Conservation (phyloP, 2,888 invertebrate genomes). For the Andrena marginata region DNA sequence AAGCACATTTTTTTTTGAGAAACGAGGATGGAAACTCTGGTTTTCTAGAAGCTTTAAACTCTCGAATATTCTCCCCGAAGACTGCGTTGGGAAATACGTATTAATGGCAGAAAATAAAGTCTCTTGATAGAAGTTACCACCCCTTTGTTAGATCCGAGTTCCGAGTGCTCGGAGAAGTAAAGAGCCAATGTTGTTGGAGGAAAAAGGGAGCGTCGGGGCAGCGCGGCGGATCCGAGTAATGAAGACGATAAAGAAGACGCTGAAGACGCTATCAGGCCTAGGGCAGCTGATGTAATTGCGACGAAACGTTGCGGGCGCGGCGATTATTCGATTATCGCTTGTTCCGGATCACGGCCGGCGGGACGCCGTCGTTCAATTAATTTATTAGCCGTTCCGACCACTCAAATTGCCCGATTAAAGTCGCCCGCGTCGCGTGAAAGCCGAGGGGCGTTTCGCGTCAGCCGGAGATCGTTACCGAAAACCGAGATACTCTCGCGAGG, state of each 20-base stretch:
- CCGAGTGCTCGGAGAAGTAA: no score
- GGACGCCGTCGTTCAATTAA: conserved; percentile 60
- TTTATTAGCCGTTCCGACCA: conserved; percentile 59
- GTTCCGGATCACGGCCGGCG: conserved; percentile 55
- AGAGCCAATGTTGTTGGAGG: no score
- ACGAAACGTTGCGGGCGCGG: conserved; percentile 61
- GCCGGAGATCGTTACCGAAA: neutral
- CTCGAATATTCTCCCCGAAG: no score
- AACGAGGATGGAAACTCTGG: neutral
- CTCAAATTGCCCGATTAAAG: conserved; percentile 67
- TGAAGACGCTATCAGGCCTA: conserved; percentile 8
- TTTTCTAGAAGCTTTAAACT: no score
- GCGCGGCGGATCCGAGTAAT: no score
- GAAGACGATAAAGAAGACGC: neutral
- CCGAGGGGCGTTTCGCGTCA: conserved; percentile 22
- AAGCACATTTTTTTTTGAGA: neutral
- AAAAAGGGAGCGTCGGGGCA: no score
- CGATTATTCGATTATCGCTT: conserved; percentile 62
- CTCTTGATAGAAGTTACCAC: no score
- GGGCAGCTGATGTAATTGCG: conserved; percentile 67
- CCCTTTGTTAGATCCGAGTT: no score
- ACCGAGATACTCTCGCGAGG: no score
- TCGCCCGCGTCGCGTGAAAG: conserved; percentile 18
- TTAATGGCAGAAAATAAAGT: no score
- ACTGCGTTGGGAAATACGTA: no score